These are phyloP conservation scores for Hemibagrus wyckioides DNA, from an alignment of 2,113 vertebrate species.

Conservation along the genomic window DNA sequence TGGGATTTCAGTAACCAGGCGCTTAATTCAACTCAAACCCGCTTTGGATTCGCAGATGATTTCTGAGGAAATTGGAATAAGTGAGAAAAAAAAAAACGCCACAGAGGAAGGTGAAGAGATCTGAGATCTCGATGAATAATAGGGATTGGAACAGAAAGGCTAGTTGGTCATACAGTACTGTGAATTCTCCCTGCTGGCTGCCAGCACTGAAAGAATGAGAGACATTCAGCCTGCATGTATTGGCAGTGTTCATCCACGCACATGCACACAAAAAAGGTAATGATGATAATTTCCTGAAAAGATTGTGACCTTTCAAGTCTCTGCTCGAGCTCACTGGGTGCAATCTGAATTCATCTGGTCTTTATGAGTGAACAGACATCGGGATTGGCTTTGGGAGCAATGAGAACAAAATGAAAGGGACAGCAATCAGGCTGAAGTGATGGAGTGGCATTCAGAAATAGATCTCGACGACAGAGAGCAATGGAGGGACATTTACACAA, in stretches of 20 bases:
- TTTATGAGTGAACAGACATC: conserved; percentile 38
- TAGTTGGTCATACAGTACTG: conserved; percentile 13
- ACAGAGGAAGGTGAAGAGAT: background rate
- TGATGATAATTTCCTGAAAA: conserved; percentile 50
- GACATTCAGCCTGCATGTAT: conserved; percentile 44
- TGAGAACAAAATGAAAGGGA: conserved; percentile 38
- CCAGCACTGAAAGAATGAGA: conserved; percentile 37
- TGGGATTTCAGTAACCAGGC: conserved; percentile 20
- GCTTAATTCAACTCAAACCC: background rate
- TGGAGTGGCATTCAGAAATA: conserved; percentile 42
- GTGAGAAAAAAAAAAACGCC: background rate
- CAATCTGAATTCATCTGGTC: conserved; percentile 42
- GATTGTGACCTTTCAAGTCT: conserved; percentile 55
- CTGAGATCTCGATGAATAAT: background rate
- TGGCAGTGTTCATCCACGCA: conserved; percentile 43
- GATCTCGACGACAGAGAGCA: conserved; percentile 23
- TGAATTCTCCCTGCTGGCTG: conserved; percentile 17
- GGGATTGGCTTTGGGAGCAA: conserved; percentile 39
- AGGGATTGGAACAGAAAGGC: conserved; percentile 1
- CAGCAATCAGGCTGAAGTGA: conserved; percentile 37
- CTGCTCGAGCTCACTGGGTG: conserved; percentile 31
- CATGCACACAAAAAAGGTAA: conserved; percentile 45
- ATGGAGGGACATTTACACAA: conserved; percentile 38
- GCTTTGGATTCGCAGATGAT: conserved; percentile 13
- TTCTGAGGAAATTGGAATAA: conserved; percentile 10